phyloP scores from a whole-genome alignment of 1,140 invertebrate species.

The Formica selysi region DNA sequence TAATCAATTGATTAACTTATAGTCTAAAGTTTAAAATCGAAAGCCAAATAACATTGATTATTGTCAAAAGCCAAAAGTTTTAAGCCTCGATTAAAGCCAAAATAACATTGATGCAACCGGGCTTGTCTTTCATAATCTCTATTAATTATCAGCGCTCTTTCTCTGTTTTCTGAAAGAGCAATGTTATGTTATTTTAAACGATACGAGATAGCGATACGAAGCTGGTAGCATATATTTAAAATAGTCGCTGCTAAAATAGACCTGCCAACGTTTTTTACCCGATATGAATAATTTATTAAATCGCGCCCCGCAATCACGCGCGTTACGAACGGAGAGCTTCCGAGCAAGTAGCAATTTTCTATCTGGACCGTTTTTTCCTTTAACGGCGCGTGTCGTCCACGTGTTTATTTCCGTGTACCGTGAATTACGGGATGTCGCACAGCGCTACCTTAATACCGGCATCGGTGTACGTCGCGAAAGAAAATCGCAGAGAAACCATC shows the following conservation, averaged over 20 bases:
- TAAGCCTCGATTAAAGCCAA: too few relatives aligned
- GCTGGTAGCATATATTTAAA: too few relatives aligned
- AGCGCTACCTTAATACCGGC: conserved; percentile 10
- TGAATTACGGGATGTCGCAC: conserved; percentile 40
- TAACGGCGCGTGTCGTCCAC: conserved; percentile 6
- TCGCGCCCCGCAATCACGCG: background rate
- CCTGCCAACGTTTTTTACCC: conserved; percentile 53
- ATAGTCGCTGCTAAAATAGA: background rate
- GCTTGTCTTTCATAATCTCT: too few relatives aligned
- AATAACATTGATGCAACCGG: too few relatives aligned
- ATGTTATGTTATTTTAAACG: too few relatives aligned
- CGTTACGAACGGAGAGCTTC: conserved; percentile 41
- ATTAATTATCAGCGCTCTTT: too few relatives aligned
- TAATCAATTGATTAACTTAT: too few relatives aligned
- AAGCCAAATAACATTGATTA: too few relatives aligned
- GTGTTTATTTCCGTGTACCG: conserved; percentile 57
- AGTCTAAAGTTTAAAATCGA: too few relatives aligned
- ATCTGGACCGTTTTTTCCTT: conserved; percentile 30
- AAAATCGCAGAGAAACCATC: conserved; percentile 29
- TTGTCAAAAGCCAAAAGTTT: too few relatives aligned
- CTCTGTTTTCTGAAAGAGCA: too few relatives aligned
- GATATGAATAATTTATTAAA: conserved; percentile 68
- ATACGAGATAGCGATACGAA: too few relatives aligned
- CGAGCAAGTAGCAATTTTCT: conserved; percentile 58
- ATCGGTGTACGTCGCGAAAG: background rate